These are phyloP conservation scores for Epinephelus fuscoguttatus DNA, from an alignment of 2,113 vertebrate genomes.

Conservation along the genomic window DNA sequence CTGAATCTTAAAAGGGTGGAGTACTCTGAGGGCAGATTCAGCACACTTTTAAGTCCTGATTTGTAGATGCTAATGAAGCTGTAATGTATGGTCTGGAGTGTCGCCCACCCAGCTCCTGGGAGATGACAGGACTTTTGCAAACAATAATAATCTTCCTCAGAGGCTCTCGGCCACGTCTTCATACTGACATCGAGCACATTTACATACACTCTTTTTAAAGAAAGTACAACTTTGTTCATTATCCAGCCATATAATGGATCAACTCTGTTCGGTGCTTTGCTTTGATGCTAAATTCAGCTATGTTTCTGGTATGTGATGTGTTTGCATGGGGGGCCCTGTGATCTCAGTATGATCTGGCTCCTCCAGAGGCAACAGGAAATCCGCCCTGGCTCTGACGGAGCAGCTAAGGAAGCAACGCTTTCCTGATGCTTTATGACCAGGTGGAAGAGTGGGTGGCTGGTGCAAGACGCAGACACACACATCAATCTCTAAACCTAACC, in stretches of 20 bases:
- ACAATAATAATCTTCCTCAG: constrained; percentile 24
- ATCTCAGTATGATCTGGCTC: constrained; percentile 70
- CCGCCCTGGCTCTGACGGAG: constrained; percentile 57
- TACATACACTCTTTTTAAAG: background rate
- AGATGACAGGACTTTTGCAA: constrained; percentile 41
- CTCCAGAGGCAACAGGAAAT: constrained; percentile 76
- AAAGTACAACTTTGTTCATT: constrained; percentile 14
- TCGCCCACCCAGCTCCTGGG: constrained; percentile 46
- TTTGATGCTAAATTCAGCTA: constrained; percentile 42
- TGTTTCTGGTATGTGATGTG: constrained; percentile 14
- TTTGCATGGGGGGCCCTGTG: constrained; percentile 34
- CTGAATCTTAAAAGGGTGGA: constrained; percentile 68
- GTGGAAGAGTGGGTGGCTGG: constrained; percentile 54
- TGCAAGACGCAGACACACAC: constrained; percentile 8
- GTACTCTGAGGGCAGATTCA: constrained; percentile 40
- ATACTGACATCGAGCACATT: constrained; percentile 4
- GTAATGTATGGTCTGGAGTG: constrained; percentile 39
- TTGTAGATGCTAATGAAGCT: constrained; percentile 62
- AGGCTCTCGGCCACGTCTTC: background rate
- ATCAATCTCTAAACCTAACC: no score
- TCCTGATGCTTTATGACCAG: constrained; percentile 70
- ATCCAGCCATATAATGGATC: background rate
- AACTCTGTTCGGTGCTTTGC: constrained; percentile 7
- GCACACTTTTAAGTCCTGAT: constrained; percentile 50
- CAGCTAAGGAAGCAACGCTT: constrained; percentile 69